Evolutionary conservation across 2,797 vertebrate species (phyloP).

Genomic region (Austrolebias charrua): DNA sequence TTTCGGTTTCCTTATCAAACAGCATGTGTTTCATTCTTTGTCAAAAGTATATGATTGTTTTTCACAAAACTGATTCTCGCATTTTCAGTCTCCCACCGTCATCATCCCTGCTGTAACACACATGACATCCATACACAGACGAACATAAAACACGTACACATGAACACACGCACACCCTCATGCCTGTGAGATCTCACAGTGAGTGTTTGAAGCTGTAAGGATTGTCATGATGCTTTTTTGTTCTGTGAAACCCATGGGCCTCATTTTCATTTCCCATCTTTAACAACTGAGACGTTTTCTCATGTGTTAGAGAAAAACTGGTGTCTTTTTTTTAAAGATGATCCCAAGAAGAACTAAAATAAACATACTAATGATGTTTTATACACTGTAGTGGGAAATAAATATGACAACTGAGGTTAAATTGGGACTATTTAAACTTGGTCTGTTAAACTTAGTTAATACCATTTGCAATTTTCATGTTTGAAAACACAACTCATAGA

Average conservation of each 20-base stretch:
- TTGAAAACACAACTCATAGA: too few species aligned
- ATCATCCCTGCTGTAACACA: constrained; percentile 6
- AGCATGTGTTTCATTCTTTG: constrained; percentile 17
- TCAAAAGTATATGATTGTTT: constrained; percentile 45
- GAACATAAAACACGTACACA: constrained; percentile 9
- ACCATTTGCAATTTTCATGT: background rate
- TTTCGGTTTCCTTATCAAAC: constrained; percentile 33
- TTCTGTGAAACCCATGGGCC: constrained; percentile 58
- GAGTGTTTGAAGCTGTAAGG: constrained; percentile 55
- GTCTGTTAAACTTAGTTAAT: too few species aligned
- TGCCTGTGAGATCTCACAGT: constrained; percentile 43
- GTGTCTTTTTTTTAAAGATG: too few species aligned
- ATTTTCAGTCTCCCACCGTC: constrained; percentile 15
- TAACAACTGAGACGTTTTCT: constrained; percentile 48
- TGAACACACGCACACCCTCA: background rate
- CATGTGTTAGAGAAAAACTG: constrained; percentile 19
- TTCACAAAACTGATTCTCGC: constrained; percentile 41
- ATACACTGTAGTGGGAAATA: too few species aligned
- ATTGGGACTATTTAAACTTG: too few species aligned
- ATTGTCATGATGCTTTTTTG: constrained; percentile 56
- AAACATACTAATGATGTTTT: too few species aligned
- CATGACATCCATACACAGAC: constrained; percentile 12
- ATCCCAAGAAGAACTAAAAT: too few species aligned
- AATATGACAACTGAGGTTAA: too few species aligned
- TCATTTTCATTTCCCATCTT: constrained; percentile 58